Conservation (phyloP, 2,888 invertebrate species). For the Mantis religiosa region DNA sequence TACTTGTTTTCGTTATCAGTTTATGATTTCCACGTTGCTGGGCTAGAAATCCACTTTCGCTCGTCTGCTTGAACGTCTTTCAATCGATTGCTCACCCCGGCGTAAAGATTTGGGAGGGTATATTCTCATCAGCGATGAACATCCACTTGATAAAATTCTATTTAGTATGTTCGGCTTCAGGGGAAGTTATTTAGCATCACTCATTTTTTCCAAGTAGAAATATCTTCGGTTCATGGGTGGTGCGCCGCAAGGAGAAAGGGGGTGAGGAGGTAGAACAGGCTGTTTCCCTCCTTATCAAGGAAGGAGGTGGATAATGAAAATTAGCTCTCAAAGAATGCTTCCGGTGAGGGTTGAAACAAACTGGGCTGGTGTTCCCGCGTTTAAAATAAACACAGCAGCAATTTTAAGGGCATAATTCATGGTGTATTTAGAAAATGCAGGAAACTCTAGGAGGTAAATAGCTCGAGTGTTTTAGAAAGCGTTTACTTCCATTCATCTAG, state of each 20-base stretch:
- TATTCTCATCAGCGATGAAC: not conserved
- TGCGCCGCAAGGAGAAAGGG: not conserved
- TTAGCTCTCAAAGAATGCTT: not conserved
- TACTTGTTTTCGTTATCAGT: not conserved
- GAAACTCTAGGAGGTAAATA: too few species aligned
- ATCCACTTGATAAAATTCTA: not conserved
- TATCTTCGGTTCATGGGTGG: not conserved
- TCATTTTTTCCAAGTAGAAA: not conserved
- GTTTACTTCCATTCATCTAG: too few species aligned
- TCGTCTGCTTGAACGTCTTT: not conserved
- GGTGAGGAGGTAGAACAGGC: not conserved
- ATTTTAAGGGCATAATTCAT: not conserved
- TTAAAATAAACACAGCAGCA: not conserved
- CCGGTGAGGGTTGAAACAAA: not conserved
- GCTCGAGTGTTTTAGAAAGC: too few species aligned
- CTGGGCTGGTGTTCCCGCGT: not conserved
- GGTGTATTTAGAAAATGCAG: too few species aligned
- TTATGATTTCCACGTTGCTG: not conserved
- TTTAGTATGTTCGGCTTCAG: not conserved
- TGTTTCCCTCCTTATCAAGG: not conserved
- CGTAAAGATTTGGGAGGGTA: not conserved
- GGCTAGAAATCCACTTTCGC: not conserved
- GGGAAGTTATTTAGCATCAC: not conserved
- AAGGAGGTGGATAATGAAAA: not conserved
- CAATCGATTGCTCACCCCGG: not conserved